Evolutionary conservation across 2,797 vertebrate genomes (phyloP), one percentile per base, ranked within the genome.

Genomic region (Apogon hyalosoma): DNA sequence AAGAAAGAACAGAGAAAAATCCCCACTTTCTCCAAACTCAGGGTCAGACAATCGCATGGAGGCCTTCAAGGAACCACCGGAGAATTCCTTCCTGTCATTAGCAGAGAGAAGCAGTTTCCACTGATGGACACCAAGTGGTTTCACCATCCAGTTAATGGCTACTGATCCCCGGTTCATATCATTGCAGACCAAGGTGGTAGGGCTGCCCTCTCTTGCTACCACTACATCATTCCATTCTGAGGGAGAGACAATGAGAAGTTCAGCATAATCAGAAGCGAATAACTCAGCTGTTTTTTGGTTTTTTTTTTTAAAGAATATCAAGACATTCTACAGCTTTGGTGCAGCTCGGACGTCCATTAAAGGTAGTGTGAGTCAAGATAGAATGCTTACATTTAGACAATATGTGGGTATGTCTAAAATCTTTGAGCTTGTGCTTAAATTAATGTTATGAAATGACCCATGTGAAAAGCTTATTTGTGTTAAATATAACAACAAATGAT

Each of bases 91-190:
- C 7, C n/a, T 81, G 13, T 82, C 52, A 7, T 2, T 87, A 76
- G 86, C 90, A 6, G 83, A 85, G n/a, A 93, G 80, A 56, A 93
- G 55, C 33, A 88, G 82, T 21, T 84, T 89, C 89, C 87, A 90
- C 7, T 57, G 9, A 11, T 70, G 41, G 1, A 11, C 39, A 14
- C 40, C 51, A 2, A 39, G 21, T 18, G 71, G 24, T 77, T 82
- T 88, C 61, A 75, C 69, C 75, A 12, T 76, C 94, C 94, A 95
- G 57, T 84, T 85, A 19, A 94, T 64, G 48, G 47, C 5, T 28
- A 88, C 52, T 0, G 68, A 12, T 6, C 71, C 75, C 57, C 3
- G 53, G 46, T 19, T 57, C n/a, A 28, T 41, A 19, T 87, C 71
- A 21, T 63, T 80, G 45, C 94, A 95, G 70, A 56, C 33, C 69